These are phyloP conservation scores for Paratrypauchen microcephalus DNA, from an alignment of 2,797 vertebrate species.

Conservation along the genomic window DNA sequence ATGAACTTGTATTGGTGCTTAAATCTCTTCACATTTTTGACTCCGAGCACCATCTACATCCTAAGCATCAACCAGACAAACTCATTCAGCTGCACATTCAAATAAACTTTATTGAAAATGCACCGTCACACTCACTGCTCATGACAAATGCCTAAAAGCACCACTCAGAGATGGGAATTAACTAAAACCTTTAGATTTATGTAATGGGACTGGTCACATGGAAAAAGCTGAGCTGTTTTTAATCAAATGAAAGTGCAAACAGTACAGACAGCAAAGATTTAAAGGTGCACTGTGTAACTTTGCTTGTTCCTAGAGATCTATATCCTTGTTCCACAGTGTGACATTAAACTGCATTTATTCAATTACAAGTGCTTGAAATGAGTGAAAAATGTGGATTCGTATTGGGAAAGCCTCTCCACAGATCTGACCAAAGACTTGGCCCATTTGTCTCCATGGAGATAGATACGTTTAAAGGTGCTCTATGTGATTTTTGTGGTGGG, in stretches of 20 bases:
- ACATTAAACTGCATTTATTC: no score
- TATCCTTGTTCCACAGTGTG: no score
- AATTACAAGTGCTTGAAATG: no score
- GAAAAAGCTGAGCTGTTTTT: conserved; percentile 1
- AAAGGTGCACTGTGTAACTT: no score
- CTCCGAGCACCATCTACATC: background rate
- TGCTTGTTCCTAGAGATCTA: no score
- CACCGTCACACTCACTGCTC: conserved; percentile 9
- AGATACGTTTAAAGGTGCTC: no score
- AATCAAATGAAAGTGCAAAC: background rate
- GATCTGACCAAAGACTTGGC: no score
- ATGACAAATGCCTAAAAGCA: conserved; percentile 11
- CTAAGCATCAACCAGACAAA: conserved; percentile 27
- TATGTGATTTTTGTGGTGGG: no score
- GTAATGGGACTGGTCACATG: conserved; percentile 9
- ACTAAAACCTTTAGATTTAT: conserved; percentile 9
- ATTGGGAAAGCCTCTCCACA: no score
- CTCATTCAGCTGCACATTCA: conserved; percentile 18
- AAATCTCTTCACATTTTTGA: background rate
- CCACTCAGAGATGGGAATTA: conserved; percentile 1
- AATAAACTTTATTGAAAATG: conserved; percentile 10
- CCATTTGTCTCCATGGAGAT: no score
- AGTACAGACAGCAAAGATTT: background rate
- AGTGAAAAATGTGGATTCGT: no score
- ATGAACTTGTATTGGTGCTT: background rate